Percentiles rank a stretch among this genome's conserved stretches.
phyloP scores from a whole-genome alignment of 2,888 invertebrate species.

The Phengaris arion region DNA sequence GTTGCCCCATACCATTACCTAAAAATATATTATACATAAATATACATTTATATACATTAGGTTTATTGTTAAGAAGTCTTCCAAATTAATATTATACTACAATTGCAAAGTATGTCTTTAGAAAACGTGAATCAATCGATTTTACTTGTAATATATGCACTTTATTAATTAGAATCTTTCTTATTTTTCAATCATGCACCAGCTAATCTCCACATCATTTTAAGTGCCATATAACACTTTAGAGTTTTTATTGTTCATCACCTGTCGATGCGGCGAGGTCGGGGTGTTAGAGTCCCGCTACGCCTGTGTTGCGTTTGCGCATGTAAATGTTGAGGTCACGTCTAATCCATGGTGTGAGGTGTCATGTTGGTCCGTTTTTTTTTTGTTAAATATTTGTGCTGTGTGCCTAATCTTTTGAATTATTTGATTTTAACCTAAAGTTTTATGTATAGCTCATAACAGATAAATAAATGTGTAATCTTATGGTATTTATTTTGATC shows the following conservation, averaged over 20 bases:
- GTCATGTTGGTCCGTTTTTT: not conserved
- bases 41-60: not conserved
- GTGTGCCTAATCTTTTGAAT: constrained; percentile 13
- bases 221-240: not conserved
- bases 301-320: not conserved
- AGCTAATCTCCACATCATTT: no score
- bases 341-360: not conserved
- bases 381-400: constrained; percentile 1
- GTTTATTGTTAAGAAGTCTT: not conserved
- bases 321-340: not conserved
- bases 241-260: constrained; percentile 7
- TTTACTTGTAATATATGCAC: no score
- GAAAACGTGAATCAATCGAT: no score
- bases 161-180: not conserved
- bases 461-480: not conserved
- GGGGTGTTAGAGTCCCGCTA: constrained; percentile 15
- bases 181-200: not conserved
- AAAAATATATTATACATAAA: constrained; percentile 42
- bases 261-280: not conserved
- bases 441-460: not conserved
- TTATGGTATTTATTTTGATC: not conserved
- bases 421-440: not conserved
- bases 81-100: no score
- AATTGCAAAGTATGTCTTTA: no score
- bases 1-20: constrained; percentile 68